Evolutionary conservation across 92 coral and sea anemone species (phyloP).

Genomic region (Epizoanthus rinbou): DNA sequence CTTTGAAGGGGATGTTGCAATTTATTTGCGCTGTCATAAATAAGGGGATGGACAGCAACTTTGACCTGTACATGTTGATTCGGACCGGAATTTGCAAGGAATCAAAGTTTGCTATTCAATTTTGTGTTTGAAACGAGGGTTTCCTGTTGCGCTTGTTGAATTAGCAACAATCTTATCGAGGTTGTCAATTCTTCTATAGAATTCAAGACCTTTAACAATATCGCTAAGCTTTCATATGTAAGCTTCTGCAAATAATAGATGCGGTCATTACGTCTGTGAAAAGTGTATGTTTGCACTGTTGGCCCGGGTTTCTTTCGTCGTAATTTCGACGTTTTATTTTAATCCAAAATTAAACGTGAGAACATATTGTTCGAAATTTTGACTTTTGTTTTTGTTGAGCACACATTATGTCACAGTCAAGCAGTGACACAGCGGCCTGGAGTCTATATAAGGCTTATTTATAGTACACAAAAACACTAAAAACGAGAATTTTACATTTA

Average conservation of each 20-base stretch:
- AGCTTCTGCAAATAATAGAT: conserved; percentile 11
- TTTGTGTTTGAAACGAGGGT: background rate
- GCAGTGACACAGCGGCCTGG: no score
- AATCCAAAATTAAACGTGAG: no score
- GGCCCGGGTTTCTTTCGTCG: background rate
- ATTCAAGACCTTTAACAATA: background rate
- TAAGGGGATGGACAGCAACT: background rate
- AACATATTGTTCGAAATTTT: no score
- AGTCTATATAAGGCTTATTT: no score
- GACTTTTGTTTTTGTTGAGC: no score
- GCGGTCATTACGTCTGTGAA: background rate
- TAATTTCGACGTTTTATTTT: background rate
- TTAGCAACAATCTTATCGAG: background rate
- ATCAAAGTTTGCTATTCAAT: background rate
- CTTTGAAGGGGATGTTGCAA: background rate
- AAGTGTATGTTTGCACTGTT: conserved; percentile 9
- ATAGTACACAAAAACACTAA: no score
- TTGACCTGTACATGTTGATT: background rate
- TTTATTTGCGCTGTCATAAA: background rate
- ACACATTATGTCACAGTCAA: no score
- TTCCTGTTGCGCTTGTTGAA: conserved; percentile 8
- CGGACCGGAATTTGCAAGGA: background rate
- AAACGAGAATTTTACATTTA: no score
- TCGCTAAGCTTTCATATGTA: background rate
- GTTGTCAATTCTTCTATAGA: background rate